Evolutionary conservation across 2,113 vertebrate species (phyloP), one percentile per base, ranked within the genome.

Genomic region (Salvelinus sp.): DNA sequence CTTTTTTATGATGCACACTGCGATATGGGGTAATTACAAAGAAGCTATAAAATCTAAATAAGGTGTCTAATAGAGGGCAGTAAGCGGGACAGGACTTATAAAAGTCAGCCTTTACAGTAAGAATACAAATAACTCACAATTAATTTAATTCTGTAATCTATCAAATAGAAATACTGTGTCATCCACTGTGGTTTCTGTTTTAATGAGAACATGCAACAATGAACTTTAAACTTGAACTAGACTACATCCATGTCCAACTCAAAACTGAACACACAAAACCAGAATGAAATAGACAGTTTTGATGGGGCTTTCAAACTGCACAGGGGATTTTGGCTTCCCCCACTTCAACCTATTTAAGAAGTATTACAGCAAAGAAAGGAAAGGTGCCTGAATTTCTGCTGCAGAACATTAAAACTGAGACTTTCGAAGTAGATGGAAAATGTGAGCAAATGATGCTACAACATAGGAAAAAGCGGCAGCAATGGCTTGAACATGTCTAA

Each of bases 371-470:
- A 76, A 77, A 74, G 66, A 80, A 62, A 77, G 18, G 69, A 74
- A 77, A 76, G 33, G 20, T 69, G 67, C 67, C 58, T 70, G 69
- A 57, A n/a, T 54, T 6, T n/a, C 63, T 77, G 62, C 67, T 84
- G 50, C 74, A 73, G 54, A 83, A 88, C 1, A 44, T 67, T 80
- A 69, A 73, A 85, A 79, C 71, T 44, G 33, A 73, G 83, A 76
- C 79, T 80, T 88, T 76, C 80, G 81, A 73, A 80, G 78, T 87
- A 87, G 82, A 90, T 87, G 90, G 91, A 91, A 91, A 91, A 84
- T 86, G 23, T 88, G 84, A 90, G 85, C 23, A 70, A 58, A 77
- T 75, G 71, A 85, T 85, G 83, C 72, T 82, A 81, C 85, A 89
- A 85, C 76, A 79, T 82, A 85, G 84, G 85, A 88, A 88, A 85